Base-by-base conservation (phyloP, 2,797 vertebrate genomes). In the Rhinichthys osculus region DNA sequence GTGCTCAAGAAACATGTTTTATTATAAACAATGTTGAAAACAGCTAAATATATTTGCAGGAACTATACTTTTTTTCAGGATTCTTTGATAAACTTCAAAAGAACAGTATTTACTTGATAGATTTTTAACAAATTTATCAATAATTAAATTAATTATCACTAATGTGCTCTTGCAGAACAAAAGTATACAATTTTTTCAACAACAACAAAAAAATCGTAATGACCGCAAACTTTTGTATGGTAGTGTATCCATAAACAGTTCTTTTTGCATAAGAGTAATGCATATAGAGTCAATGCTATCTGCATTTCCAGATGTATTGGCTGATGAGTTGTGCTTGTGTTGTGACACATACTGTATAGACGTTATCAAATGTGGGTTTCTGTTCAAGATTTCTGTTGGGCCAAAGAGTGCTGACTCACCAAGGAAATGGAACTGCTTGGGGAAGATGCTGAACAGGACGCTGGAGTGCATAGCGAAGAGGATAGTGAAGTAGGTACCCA, bases 351-450 rank as follows among this genome's bases (percentile, higher is more conserved):
- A 74, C 27, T 74, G 52, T 57, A 47, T n/a, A 62, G 14, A 74
- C 1, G 23, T 81, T 59, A 73, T 57, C n/a, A 27, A 77, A 57
- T 42, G 35, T 78, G 44, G 40, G 50, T 80, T 19, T 79, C 54
- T 57, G 27, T 50, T 83, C 40, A 70, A 38, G 73, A 71, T 84
- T 27, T 50, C 35, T 77, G 14, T 67, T 59, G 40, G 52, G 80
- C 38, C 69, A 86, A 57, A 78, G 19, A 76, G 11, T 19, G 4
- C 44, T 35, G 21, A 94, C 97, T 94, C 88, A 99, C 98, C 98
- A 79, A 98, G 95, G 7, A 99, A 99, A 91, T 96, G 96, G 94
- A 99, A 98, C 92, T 98, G 97, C 89, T 96, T 98, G 62, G 98
- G 97, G 88, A 98, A 98, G 92, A 98, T 95, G 89, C 92, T 95